These are phyloP conservation scores for Plagodis pulveraria DNA, from an alignment of 2,888 invertebrate species.

Conservation along the genomic window DNA sequence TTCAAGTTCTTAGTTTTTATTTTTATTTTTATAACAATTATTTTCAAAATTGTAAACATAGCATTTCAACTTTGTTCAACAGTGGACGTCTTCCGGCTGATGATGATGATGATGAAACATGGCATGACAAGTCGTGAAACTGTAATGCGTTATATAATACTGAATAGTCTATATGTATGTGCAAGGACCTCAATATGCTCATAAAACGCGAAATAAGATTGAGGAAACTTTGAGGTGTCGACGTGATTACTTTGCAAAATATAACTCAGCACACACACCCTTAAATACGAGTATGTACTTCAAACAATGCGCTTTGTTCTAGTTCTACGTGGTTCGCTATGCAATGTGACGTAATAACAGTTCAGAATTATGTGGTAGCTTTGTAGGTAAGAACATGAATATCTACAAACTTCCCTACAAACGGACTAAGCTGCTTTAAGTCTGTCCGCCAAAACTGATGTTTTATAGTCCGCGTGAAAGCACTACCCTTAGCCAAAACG, in stretches of 20 bases:
- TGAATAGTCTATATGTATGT: not conserved
- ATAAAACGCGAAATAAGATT: conserved; percentile 2
- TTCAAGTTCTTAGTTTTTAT: no score
- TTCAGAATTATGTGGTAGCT: not conserved
- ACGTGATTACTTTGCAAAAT: conserved; percentile 10
- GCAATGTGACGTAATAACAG: not conserved
- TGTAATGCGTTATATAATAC: not conserved
- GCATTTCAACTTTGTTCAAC: no score
- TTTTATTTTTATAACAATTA: no score
- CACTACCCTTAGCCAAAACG: conserved; percentile 16
- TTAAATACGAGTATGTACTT: not conserved
- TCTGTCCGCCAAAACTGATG: conserved; percentile 4
- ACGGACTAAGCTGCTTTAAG: not conserved
- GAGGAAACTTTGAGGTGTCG: not conserved
- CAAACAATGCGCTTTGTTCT: conserved; percentile 1
- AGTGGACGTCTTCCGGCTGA: no score
- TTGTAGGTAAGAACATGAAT: not conserved
- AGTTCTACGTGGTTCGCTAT: not conserved
- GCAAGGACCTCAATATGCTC: conserved; percentile 3
- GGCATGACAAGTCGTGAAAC: no score
- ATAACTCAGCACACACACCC: conserved; percentile 1
- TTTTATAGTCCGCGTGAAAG: conserved; percentile 16
- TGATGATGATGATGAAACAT: no score
- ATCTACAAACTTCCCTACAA: not conserved
- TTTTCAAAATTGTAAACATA: no score